Base-by-base conservation (phyloP, 2,888 invertebrate species). In the Protodeltote pygarga region DNA sequence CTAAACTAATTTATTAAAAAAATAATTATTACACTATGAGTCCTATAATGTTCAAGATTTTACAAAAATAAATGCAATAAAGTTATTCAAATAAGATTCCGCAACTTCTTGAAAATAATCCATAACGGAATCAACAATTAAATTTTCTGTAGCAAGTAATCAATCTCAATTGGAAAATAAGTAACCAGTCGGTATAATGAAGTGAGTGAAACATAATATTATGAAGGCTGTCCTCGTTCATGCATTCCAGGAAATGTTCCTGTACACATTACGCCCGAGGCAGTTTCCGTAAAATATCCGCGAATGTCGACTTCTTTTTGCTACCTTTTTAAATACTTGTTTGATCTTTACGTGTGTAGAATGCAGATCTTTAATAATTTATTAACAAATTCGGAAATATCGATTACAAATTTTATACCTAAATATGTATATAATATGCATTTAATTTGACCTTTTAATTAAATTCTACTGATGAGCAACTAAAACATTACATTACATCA, bases 281-380 rank as follows among this genome's bases (percentile, higher is more conserved):
- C 27, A 46, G 37, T 57, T 65, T 73, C 74, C 76, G 74, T 50
- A 65, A 53, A 52, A 46, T 41, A 38, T 46, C 27, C 14, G 34
- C 37, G 59, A 71, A 71, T 71, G 71, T 51, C 67, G 58, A 71
- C 69, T 45, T 64, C 62, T 69, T 66, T 68, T 51, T 51, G 25
- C 44, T 35, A 49, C 52, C 44, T 51, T 57, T 55, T 55, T 29
- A 39, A 44, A 32, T 29, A 39, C 23, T 5, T n/a, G 16, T 9
- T 35, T 16, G 21, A 10, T 17, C 19, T 45, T 47, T 46, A 58
- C 45, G 20, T 33, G 14, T 4, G 10, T 24, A 35, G 11, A 24
- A 38, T 29, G 28, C 9, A 38, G 8, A 33, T 24, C 11, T 8
- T 24, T 29, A 42, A 25, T 23, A 3, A 19, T 20, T 11, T 14